Conservation (phyloP, 1,140 invertebrate species). For the Laodelphax striatellus region DNA sequence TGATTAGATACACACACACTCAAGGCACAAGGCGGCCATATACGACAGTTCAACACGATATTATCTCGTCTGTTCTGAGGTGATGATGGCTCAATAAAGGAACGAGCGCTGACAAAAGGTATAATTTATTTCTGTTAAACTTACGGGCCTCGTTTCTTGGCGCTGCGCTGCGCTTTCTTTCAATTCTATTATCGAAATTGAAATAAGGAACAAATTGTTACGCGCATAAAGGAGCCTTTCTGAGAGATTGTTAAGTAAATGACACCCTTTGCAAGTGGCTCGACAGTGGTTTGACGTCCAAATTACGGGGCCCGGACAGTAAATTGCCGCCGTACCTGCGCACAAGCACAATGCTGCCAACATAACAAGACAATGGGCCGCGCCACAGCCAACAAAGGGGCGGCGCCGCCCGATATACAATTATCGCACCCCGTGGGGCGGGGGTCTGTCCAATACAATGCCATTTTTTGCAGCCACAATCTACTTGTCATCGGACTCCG, state of each 20-base stretch:
- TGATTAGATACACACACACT: too few species aligned
- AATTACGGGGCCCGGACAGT: neutral
- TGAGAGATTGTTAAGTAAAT: neutral
- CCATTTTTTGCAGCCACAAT: neutral
- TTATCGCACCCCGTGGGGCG: neutral
- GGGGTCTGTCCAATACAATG: neutral
- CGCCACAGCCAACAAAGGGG: too few species aligned
- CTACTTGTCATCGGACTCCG: neutral
- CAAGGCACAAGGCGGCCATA: too few species aligned
- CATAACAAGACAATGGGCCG: too few species aligned
- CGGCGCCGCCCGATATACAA: neutral
- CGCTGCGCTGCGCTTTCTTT: neutral
- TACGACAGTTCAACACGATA: too few species aligned
- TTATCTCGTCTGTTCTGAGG: too few species aligned
- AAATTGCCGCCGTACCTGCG: neutral
- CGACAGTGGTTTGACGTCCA: neutral
- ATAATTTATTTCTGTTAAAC: neutral
- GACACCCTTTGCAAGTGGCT: neutral
- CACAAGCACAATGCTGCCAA: neutral
- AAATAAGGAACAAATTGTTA: conserved; percentile 2
- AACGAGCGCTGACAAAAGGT: neutral
- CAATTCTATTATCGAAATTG: neutral
- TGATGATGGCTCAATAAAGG: neutral
- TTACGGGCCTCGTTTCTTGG: neutral
- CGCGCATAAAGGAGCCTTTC: neutral